Conservation (phyloP, 2,888 invertebrate species). For the Diarsia rubi region DNA sequence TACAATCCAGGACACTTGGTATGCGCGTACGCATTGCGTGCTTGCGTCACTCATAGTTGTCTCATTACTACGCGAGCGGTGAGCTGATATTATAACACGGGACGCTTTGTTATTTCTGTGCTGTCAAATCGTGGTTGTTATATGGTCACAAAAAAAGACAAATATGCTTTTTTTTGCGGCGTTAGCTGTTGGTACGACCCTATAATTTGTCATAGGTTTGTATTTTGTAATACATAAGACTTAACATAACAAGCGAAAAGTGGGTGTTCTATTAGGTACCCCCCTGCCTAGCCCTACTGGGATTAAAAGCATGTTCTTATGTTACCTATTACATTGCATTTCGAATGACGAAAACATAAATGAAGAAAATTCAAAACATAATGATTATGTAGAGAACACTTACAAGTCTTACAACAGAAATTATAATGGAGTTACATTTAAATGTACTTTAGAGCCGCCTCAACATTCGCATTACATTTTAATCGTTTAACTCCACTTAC, state of each 20-base stretch:
- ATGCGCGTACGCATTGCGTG: constrained; percentile 58
- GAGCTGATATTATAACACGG: constrained; percentile 53
- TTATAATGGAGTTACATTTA: constrained; percentile 26
- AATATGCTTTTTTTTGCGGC: background rate
- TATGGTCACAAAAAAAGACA: constrained; percentile 11
- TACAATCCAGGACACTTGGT: constrained; percentile 44
- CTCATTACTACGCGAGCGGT: constrained; percentile 63
- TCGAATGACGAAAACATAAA: background rate
- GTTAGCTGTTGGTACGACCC: background rate
- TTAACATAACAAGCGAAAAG: background rate
- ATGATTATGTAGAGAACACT: background rate
- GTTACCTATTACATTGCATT: background rate
- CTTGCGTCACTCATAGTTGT: constrained; percentile 63
- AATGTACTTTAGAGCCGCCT: constrained; percentile 40
- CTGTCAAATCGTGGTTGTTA: constrained; percentile 10
- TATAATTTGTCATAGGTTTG: background rate
- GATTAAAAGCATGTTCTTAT: background rate
- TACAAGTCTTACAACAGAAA: constrained; percentile 24
- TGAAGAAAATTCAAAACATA: background rate
- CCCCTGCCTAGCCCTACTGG: background rate
- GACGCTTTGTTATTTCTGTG: constrained; percentile 60
- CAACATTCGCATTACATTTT: constrained; percentile 32
- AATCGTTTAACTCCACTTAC: constrained; percentile 51
- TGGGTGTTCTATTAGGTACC: background rate
- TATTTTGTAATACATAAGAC: too few relatives aligned